Base-by-base conservation (phyloP, 2,888 invertebrate species). In the Stenoptilia bipunctidactyla region DNA sequence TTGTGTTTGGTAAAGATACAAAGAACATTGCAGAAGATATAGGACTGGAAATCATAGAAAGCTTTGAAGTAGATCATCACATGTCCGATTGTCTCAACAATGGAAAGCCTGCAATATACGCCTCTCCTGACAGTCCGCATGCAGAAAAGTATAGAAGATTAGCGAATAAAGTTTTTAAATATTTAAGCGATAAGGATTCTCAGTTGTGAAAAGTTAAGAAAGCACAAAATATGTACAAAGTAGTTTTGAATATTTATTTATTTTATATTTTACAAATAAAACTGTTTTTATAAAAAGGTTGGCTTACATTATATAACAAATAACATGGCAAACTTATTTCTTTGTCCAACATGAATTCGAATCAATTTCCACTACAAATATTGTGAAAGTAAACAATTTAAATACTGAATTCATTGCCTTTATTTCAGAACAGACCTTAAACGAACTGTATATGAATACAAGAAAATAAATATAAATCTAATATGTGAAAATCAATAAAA, bases 81-180 rank as follows among this genome's bases (percentile, higher is more conserved):
- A 90, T 94, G 61, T 86, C 90, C 0, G 83, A 87, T 48, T 85
- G 89, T 41, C 88, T 89, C 42, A 94, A 94, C 62, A 84, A 74
- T 38, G 94, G 94, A 1, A 87, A 87, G 47, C 95, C 95, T 1
- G 85, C 93, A 1, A 90, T 92, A 40, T 74, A 93, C 37, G 84
- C 88, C 1, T 65, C 88, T 9, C 90, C 91, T 0, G 80, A 88
- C 36, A 87, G 86, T 49, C 53, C 56, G 45, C 83, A 84, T 46
- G 79, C 85, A 0, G 77, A 80, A 44, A 80, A 83, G 39, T 85
- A 85, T 36, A 66, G 79, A 36, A 66, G 62, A 1, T 52, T 85
- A 40, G 84, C 85, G 0, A 82, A 74, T 40, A 82, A 64, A 65
- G 69, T 85, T 45, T 84, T 70, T 46, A 75, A 80, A 50, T 79